Conservation (phyloP, 2,113 vertebrate species). For the Nannospalax galili region DNA sequence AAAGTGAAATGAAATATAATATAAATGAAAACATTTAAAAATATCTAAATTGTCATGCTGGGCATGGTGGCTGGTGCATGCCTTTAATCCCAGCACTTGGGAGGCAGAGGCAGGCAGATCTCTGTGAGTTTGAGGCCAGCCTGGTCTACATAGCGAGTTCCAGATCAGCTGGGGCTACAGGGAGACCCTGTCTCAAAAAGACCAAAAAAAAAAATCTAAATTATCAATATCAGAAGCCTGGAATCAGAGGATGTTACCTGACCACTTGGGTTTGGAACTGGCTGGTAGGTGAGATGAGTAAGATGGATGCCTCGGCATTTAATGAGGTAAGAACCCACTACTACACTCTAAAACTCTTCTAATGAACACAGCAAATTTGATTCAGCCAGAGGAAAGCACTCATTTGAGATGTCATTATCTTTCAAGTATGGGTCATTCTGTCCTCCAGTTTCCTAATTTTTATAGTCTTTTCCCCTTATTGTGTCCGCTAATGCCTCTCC, state of each 20-base stretch:
- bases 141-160: too few species aligned
- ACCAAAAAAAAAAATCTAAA: not conserved
- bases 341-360: slow-evolving; percentile 1
- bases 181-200: too few species aligned
- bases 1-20: not conserved
- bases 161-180: too few species aligned
- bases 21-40: not conserved
- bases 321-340: not conserved
- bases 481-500: not conserved
- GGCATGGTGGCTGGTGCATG: too few species aligned
- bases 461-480: not conserved
- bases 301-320: not conserved
- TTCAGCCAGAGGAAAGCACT: not conserved
- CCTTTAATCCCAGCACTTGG: too few species aligned
- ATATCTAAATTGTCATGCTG: not conserved
- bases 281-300: not conserved
- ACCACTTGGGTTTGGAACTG: not conserved
- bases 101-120: too few species aligned
- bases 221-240: not conserved
- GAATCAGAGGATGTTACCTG: not conserved
- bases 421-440: not conserved
- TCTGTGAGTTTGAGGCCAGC: too few species aligned
- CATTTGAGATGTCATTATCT: not conserved
- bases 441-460: not conserved
- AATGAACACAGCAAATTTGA: not conserved